Evolutionary conservation across 2,797 vertebrate species (phyloP).

Genomic region (Rhabdophis nuchalis): DNA sequence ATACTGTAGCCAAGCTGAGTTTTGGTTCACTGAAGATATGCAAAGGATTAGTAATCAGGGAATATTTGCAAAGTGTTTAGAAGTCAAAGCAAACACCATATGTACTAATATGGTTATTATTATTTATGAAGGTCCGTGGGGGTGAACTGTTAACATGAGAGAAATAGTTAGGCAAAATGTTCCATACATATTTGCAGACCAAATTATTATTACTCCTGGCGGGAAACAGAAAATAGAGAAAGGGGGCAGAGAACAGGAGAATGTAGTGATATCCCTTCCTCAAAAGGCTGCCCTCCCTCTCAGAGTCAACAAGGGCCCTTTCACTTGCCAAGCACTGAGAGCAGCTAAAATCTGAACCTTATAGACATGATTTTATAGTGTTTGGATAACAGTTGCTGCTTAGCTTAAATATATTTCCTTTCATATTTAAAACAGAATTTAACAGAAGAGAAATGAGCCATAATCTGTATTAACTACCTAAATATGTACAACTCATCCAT

Average conservation of each 20-base stretch:
- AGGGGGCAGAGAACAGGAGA: neutral
- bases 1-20: neutral
- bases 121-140: constrained; percentile 13
- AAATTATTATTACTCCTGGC: constrained; percentile 1
- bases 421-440: constrained; percentile 25
- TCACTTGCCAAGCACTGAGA: neutral
- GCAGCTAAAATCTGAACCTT: constrained; percentile 16
- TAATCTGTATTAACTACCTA: constrained; percentile 8
- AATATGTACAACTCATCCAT: neutral
- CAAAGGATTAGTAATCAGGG: constrained; percentile 10
- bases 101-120: constrained; percentile 19
- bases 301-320: neutral
- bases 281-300: neutral
- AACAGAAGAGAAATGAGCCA: constrained; percentile 1
- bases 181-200: neutral
- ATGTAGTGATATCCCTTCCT: neutral
- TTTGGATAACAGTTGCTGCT: constrained; percentile 38
- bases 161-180: constrained; percentile 10
- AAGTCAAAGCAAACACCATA: constrained; percentile 19
- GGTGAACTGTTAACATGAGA: constrained; percentile 8
- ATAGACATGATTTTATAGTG: constrained; percentile 22
- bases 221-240: neutral
- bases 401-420: constrained; percentile 41
- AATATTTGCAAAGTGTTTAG: constrained; percentile 23
- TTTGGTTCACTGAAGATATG: constrained; percentile 11